A percentile compares a stretch with the other conserved stretches of the same genome.
Conservation (phyloP, 2,888 invertebrate genomes). For the Synanthedon myopaeformis region DNA sequence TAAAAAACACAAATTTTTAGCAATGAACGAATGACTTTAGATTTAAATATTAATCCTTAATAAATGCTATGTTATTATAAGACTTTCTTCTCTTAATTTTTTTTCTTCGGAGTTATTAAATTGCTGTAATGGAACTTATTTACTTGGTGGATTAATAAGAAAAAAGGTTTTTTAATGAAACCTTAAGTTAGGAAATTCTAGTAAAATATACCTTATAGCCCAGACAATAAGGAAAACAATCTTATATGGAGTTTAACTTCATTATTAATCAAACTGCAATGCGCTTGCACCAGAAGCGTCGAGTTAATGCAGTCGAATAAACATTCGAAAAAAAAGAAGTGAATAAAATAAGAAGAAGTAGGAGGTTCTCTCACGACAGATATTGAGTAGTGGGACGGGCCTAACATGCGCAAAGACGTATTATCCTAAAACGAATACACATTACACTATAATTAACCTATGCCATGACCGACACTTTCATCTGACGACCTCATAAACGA, state of each 20-base stretch:
- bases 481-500: constrained; percentile 46
- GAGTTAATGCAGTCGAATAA: constrained; percentile 58
- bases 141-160: too few species aligned
- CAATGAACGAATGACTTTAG: too few species aligned
- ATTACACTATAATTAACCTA: constrained; percentile 44
- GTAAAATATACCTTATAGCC: too few species aligned
- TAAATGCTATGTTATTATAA: too few species aligned
- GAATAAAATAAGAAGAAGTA: constrained; percentile 68
- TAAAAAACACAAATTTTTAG: too few species aligned
- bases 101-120: too few species aligned
- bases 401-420: constrained; percentile 65
- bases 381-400: constrained; percentile 71
- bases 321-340: constrained; percentile 46
- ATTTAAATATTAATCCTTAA: too few species aligned
- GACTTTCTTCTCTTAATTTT: too few species aligned
- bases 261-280: constrained; percentile 66
- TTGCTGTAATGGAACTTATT: too few species aligned
- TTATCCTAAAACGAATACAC: constrained; percentile 36
- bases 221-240: constrained; percentile 7
- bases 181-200: too few species aligned
- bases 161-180: too few species aligned
- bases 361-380: constrained; percentile 66
- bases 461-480: constrained; percentile 50
- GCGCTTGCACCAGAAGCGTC: constrained; percentile 40
- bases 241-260: constrained; percentile 16